These are phyloP conservation scores for Neomorphus geoffroyi DNA, from an alignment of 2,797 vertebrate genomes.

Conservation along the genomic window DNA sequence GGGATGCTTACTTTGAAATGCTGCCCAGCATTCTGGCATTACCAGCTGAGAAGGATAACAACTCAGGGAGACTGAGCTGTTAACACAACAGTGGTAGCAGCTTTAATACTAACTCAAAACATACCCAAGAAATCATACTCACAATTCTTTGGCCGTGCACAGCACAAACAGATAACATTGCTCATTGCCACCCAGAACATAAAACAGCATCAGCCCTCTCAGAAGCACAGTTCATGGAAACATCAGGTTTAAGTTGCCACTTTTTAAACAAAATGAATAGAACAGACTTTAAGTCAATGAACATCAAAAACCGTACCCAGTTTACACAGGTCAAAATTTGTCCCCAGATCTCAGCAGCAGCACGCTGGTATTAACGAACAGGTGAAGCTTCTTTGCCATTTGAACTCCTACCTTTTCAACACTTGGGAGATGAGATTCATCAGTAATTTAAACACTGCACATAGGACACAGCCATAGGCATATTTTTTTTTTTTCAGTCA, in stretches of 20 bases:
- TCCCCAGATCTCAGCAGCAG: not conserved
- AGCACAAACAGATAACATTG: not conserved
- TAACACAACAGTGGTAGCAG: not conserved
- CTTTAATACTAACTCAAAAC: not conserved
- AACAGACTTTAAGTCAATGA: not conserved
- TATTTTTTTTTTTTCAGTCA: slow-evolving; percentile 1
- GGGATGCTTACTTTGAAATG: not conserved
- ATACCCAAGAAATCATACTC: not conserved
- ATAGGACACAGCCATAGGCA: not conserved
- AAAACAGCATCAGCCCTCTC: not conserved
- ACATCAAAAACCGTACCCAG: not conserved
- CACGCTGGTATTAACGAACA: not conserved
- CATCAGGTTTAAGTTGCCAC: not conserved
- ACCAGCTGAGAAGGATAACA: not conserved
- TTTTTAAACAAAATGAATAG: not conserved
- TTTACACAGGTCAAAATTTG: not conserved
- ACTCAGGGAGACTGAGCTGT: not conserved
- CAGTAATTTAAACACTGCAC: slow-evolving; percentile 5
- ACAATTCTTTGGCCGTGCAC: not conserved
- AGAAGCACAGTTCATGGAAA: not conserved
- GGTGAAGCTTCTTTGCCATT: not conserved
- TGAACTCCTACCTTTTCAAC: not conserved
- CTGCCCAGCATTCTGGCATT: not conserved
- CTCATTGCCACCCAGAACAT: not conserved
- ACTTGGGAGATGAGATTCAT: not conserved